Percentiles rank a stretch among this genome's conserved stretches.
Evolutionary conservation across 2,888 invertebrate genomes (phyloP).

Genomic region (Ectemnius continuus): DNA sequence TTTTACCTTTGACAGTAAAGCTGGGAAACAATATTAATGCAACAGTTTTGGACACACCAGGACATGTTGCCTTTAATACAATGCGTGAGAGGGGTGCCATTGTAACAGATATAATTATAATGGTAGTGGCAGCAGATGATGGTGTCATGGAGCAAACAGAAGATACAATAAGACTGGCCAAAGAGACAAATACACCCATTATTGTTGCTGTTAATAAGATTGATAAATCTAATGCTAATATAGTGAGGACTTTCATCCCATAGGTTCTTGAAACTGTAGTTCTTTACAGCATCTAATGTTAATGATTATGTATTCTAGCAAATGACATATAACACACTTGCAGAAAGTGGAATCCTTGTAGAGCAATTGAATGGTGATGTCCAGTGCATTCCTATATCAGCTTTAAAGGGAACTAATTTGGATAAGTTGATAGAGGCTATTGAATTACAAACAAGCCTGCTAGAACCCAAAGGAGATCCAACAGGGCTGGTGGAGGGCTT

Average conservation of each 20-base stretch:
- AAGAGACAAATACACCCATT: slow-evolving; percentile 90
- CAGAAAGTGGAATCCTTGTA: slow-evolving; percentile 88
- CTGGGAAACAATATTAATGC: slow-evolving; percentile 84
- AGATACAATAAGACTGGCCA: slow-evolving; percentile 93
- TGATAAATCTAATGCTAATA: slow-evolving; percentile 93
- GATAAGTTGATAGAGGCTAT: slow-evolving; percentile 90
- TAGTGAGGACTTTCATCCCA: slow-evolving; percentile 82
- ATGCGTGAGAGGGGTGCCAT: slow-evolving; percentile 97
- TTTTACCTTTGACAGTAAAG: slow-evolving; percentile 79
- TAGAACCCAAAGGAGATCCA: slow-evolving; percentile 92
- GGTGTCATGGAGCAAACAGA: slow-evolving; percentile 99
- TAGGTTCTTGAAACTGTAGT: background rate
- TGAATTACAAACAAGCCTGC: slow-evolving; percentile 89
- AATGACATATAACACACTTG: slow-evolving; percentile 85
- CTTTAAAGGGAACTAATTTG: slow-evolving; percentile 89
- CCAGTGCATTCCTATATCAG: slow-evolving; percentile 94
- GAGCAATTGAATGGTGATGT: slow-evolving; percentile 95
- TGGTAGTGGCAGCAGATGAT: slow-evolving; percentile 99
- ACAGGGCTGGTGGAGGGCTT: slow-evolving; percentile 92
- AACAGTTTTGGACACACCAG: slow-evolving; percentile 99
- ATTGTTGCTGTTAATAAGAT: slow-evolving; percentile 99
- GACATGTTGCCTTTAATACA: slow-evolving; percentile 97
- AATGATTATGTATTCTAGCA: slow-evolving; percentile 79
- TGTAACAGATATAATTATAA: slow-evolving; percentile 94
- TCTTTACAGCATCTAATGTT: background rate